A percentile compares a stretch with the other conserved stretches of the same genome.
These are phyloP conservation scores for Phaetusa simplex DNA, from an alignment of 2,113 vertebrate species.

Conservation along the genomic window DNA sequence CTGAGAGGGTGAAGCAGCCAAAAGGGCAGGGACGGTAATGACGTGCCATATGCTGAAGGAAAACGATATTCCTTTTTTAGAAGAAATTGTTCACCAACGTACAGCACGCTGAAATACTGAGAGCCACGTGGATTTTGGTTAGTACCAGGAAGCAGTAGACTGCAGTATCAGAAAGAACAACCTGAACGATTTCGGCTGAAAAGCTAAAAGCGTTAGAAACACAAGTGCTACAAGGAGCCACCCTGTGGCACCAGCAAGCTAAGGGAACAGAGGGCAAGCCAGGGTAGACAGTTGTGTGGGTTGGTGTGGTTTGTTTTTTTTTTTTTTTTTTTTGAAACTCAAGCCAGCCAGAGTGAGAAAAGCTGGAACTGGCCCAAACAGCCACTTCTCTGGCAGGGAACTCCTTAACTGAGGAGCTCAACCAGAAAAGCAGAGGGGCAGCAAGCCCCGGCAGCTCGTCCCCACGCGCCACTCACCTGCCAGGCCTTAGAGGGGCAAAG, in stretches of 20 bases:
- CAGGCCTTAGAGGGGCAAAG: not conserved
- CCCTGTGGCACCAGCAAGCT: constrained; percentile 64
- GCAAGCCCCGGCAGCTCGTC: not conserved
- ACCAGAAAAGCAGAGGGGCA: not conserved
- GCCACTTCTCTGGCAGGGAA: not conserved
- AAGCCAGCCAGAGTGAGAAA: not conserved
- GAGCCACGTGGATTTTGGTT: not conserved
- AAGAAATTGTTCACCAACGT: not conserved
- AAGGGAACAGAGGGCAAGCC: constrained; percentile 28
- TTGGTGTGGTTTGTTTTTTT: not conserved
- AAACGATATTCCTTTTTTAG: not conserved
- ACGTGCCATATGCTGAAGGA: not conserved
- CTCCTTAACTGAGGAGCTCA: not conserved
- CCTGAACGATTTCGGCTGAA: not conserved
- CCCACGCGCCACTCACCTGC: not conserved
- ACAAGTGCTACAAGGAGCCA: constrained; percentile 58
- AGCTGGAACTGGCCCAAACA: constrained; percentile 29
- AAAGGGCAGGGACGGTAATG: not conserved
- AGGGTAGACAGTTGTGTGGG: not conserved
- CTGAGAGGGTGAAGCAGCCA: not conserved
- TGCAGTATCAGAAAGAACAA: not conserved
- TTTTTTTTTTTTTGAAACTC: not conserved
- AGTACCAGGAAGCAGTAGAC: not conserved
- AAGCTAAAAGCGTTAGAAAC: not conserved
- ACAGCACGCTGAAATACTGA: not conserved